These are phyloP conservation scores for Elanoides forficatus DNA, from an alignment of 2,113 vertebrate species.

Conservation along the genomic window DNA sequence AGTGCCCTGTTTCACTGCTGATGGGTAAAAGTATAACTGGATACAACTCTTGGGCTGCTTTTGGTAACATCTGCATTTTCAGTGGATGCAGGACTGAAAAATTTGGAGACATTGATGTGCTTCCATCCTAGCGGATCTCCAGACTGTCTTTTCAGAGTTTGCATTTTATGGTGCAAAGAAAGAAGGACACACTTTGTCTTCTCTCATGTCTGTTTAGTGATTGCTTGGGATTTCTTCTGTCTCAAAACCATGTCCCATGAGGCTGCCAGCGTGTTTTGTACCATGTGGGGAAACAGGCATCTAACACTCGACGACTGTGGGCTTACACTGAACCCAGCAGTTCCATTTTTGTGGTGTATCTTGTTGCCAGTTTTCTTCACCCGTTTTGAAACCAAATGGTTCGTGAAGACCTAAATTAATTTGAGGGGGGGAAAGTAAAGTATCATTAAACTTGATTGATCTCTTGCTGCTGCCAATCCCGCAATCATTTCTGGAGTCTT, in stretches of 20 bases:
- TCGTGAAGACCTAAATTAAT: constrained; percentile 39
- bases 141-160: background rate
- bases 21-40: background rate
- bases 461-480: background rate
- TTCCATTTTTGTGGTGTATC: background rate
- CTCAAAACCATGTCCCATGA: rapidly evolving
- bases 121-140: background rate
- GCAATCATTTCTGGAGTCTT: background rate
- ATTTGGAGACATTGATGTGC: too few relatives aligned
- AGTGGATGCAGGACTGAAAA: background rate
- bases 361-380: constrained; percentile 8
- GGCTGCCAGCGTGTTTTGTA: rapidly evolving
- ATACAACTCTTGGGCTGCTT: background rate
- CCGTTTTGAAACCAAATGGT: background rate
- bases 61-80: rapidly evolving
- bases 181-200: background rate
- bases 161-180: rapidly evolving
- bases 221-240: background rate
- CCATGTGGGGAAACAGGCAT: rapidly evolving
- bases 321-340: background rate
- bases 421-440: background rate
- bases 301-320: rapidly evolving
- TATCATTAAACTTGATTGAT: constrained; percentile 18
- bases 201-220: background rate
- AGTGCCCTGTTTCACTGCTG: background rate